Conservation (phyloP, 2,113 vertebrate genomes). For the Dasyornis broadbenti region DNA sequence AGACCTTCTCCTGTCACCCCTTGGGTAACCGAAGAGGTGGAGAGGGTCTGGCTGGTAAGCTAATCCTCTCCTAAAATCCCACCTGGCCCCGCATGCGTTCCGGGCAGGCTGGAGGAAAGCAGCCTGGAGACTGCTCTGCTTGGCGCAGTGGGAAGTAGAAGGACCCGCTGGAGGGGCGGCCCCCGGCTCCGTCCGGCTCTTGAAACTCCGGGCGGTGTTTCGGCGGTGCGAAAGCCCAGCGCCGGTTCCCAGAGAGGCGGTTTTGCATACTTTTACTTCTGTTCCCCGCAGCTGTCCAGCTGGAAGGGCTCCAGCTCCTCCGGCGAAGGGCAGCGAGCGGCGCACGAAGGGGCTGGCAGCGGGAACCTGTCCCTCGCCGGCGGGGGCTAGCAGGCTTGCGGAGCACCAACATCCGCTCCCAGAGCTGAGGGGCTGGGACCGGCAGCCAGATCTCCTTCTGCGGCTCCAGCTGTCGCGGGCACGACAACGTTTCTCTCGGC, state of each 20-base stretch:
- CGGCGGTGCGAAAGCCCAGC: not conserved
- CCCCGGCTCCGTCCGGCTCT: not conserved
- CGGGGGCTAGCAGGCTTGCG: not conserved
- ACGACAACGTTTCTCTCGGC: not conserved
- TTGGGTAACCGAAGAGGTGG: too few species aligned
- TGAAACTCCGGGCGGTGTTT: not conserved
- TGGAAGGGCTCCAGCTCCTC: not conserved
- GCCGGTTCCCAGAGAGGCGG: not conserved
- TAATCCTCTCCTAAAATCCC: not conserved
- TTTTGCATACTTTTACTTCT: not conserved
- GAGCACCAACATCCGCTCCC: not conserved
- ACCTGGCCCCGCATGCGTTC: too few species aligned
- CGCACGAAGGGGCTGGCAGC: not conserved
- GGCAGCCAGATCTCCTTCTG: not conserved
- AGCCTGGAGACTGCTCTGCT: not conserved
- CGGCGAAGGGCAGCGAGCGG: not conserved
- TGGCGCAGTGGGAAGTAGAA: not conserved
- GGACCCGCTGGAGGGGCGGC: not conserved
- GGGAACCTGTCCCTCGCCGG: not conserved
- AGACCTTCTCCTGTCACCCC: too few species aligned
- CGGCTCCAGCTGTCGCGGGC: not conserved
- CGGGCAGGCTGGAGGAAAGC: not conserved
- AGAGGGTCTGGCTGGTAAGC: not conserved
- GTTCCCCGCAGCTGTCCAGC: not conserved
- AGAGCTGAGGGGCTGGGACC: not conserved